Evolutionary conservation across 2,888 invertebrate species (phyloP), one percentile per base, ranked within the genome.

Genomic region (Hyposoter dolosus): DNA sequence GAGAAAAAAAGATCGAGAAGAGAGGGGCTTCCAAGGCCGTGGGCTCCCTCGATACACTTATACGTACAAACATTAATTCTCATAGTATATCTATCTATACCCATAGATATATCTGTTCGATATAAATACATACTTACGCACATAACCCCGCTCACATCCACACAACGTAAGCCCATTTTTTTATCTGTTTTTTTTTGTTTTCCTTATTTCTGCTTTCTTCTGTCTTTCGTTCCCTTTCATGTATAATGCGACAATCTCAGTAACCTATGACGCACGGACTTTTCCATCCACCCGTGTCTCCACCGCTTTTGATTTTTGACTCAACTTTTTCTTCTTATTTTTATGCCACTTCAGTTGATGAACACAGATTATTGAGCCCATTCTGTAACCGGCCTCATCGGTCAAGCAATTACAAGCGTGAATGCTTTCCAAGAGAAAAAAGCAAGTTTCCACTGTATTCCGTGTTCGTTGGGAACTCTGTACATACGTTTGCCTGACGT

Each of bases 1-100:
- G 77, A 81, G 87, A 75, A 75, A 76, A 82, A 86, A 78, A 81
- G 82, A 78, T 77, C 68, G 84, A 85, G 71, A 71, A 68, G 66
- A 69, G 81, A 83, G 82, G 66, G 66, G 66, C 56, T 87, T 86
- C 88, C 90, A 90, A 90, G 90, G 90, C 89, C 90, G 90, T 86
- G 77, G 56, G 86, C 88, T 82, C 75, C 71, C 81, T 75, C 85
- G 84, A 80, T 77, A 83, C 66, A 68, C 50, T 47, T 56, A 40
- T 65, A 66, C 63, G 65, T n/a, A 68, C n/a, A 68, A n/a, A 47
- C 32, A 65, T 47, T 45, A 35, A 74, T 74, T 40, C 56, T n/a
- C n/a, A n/a, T 35, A 10, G n/a, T 45, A 56, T 19, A 56, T 1
- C 35, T 17, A 43, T 32, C 9, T 23, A 56, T 19, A 56, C 6